Percentiles rank a stretch among this genome's conserved stretches.
Evolutionary conservation across 1,140 invertebrate species (phyloP).

Genomic region (Bombus consobrinus): DNA sequence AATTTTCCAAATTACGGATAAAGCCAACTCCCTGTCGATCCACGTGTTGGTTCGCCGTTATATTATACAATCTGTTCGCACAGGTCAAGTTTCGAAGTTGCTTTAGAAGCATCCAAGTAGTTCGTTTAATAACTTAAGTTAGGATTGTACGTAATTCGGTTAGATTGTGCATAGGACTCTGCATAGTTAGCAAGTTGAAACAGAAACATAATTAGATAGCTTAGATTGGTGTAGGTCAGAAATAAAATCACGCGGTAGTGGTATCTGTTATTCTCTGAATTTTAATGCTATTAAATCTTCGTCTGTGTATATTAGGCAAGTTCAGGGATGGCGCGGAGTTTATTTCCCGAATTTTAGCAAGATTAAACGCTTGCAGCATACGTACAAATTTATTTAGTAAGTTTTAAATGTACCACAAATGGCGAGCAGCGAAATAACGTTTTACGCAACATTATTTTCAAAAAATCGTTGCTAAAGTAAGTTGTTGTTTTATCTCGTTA

Average conservation of each 20-base stretch:
- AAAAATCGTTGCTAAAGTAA: no score
- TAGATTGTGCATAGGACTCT: not conserved
- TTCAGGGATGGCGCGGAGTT: not conserved
- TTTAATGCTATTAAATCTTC: not conserved
- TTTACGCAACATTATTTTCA: no score
- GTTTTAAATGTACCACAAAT: no score
- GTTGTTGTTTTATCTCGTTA: no score
- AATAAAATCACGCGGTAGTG: not conserved
- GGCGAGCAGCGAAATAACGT: no score
- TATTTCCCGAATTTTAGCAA: not conserved
- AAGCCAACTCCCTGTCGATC: not conserved
- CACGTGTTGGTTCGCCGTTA: not conserved
- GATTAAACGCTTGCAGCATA: no score
- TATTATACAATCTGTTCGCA: not conserved
- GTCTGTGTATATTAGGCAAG: not conserved
- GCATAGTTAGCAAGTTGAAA: not conserved
- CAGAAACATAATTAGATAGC: not conserved
- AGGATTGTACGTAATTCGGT: not conserved
- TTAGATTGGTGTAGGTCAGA: not conserved
- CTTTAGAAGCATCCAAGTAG: not conserved
- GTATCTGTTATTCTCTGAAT: not conserved
- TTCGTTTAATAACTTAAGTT: not conserved
- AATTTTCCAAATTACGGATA: no score
- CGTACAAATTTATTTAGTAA: no score
- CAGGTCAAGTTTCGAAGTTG: not conserved